These are phyloP conservation scores for Platysteira castanea DNA, from an alignment of 2,113 vertebrate genomes.

Conservation along the genomic window DNA sequence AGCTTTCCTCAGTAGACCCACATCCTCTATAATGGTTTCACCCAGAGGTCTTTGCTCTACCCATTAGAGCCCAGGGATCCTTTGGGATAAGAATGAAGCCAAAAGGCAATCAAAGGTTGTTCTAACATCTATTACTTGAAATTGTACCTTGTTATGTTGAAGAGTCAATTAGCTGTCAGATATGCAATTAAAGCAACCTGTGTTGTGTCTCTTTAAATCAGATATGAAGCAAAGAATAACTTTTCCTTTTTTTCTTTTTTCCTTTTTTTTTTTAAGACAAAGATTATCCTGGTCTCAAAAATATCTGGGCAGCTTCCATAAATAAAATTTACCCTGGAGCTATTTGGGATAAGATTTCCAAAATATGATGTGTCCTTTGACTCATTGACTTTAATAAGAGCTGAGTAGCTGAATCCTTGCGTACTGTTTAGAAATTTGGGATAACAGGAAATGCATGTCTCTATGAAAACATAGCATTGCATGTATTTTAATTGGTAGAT, in stretches of 20 bases:
- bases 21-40: background rate
- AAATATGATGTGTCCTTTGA: background rate
- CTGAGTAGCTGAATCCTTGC: background rate
- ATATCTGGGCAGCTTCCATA: background rate
- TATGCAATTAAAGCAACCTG: constrained; percentile 10
- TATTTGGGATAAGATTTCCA: background rate
- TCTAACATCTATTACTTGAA: constrained; percentile 15
- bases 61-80: background rate
- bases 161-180: constrained; percentile 31
- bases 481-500: background rate
- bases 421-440: background rate
- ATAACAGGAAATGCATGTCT: background rate
- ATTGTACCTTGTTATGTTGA: constrained; percentile 5
- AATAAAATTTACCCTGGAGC: background rate
- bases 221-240: background rate
- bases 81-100: background rate
- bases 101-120: constrained; percentile 39
- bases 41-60: background rate
- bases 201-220: constrained; percentile 14
- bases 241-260: background rate
- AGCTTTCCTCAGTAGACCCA: background rate
- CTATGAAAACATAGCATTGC: background rate
- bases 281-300: background rate
- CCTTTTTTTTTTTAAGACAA: background rate
- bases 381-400: background rate